These are phyloP conservation scores for Lagopus muta DNA, from an alignment of 2,113 vertebrate genomes.

Conservation along the genomic window DNA sequence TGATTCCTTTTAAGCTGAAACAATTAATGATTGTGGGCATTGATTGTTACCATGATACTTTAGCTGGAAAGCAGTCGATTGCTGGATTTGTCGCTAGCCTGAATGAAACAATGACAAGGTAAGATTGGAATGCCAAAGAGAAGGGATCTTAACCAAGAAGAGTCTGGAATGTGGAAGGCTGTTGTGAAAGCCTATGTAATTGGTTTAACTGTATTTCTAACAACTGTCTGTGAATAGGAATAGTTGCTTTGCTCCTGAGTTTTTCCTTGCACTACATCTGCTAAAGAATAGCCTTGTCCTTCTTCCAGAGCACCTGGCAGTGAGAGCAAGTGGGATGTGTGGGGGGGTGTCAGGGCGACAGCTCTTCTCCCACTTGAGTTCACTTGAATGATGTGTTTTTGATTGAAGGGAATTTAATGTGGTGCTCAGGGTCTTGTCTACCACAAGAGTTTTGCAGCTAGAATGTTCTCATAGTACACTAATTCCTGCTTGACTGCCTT, in stretches of 20 bases:
- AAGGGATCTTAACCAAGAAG: not conserved
- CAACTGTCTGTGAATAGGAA: not conserved
- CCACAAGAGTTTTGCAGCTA: accelerated
- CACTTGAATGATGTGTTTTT: not conserved
- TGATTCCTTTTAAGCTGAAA: constrained; percentile 81
- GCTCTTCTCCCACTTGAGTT: not conserved
- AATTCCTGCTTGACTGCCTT: not conserved
- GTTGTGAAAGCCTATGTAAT: not conserved
- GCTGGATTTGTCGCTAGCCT: constrained; percentile 93
- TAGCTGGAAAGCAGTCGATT: constrained; percentile 86
- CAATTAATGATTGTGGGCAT: constrained; percentile 96
- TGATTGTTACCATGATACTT: constrained; percentile 93
- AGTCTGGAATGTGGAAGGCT: not conserved
- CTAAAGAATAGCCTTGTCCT: not conserved
- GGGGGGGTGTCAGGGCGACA: not conserved
- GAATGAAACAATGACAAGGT: constrained; percentile 91
- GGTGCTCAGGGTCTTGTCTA: not conserved
- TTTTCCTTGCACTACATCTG: not conserved
- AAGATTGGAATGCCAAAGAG: not conserved
- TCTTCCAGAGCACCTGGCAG: not conserved
- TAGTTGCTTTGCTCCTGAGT: too few relatives aligned
- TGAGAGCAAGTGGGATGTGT: not conserved
- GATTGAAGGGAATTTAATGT: accelerated
- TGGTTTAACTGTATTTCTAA: not conserved
- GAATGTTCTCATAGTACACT: accelerated